Evolutionary conservation across 1,140 invertebrate genomes (phyloP).

Genomic region (Daktulosphaira vitifoliae): DNA sequence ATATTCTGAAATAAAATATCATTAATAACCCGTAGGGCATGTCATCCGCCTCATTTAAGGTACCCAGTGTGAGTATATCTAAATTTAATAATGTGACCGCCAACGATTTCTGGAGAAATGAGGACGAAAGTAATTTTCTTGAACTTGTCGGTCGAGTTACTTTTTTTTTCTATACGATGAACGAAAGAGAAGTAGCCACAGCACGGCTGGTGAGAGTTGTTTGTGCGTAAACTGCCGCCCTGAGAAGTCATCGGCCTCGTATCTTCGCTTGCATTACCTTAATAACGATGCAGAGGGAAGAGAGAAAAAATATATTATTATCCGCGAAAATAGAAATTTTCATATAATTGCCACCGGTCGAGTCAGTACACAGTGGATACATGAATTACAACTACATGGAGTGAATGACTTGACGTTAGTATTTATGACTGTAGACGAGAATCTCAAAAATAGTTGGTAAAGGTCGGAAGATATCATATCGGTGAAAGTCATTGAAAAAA

Average conservation of each 20-base stretch:
- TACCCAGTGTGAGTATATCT: background rate
- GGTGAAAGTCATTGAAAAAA: too few species aligned
- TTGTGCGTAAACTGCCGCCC: background rate
- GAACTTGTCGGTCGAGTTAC: background rate
- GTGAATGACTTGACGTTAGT: too few species aligned
- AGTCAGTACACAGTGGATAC: too few species aligned
- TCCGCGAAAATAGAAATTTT: constrained; percentile 24
- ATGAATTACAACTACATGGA: too few species aligned
- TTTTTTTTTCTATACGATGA: background rate
- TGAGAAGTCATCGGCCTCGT: constrained; percentile 19
- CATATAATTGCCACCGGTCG: background rate
- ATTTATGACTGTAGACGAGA: too few species aligned
- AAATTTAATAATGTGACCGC: background rate
- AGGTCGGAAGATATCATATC: too few species aligned
- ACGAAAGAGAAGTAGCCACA: constrained; percentile 8
- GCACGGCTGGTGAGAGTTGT: constrained; percentile 17
- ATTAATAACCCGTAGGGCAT: too few species aligned
- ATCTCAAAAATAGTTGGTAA: too few species aligned
- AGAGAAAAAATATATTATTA: background rate
- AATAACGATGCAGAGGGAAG: background rate
- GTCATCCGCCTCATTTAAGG: too few species aligned
- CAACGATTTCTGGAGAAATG: too few species aligned
- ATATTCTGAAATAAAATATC: too few species aligned
- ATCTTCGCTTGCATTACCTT: background rate
- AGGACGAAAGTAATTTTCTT: too few species aligned